These are phyloP conservation scores for Muscidifurax raptorellus DNA, from an alignment of 1,140 invertebrate species.

Conservation along the genomic window DNA sequence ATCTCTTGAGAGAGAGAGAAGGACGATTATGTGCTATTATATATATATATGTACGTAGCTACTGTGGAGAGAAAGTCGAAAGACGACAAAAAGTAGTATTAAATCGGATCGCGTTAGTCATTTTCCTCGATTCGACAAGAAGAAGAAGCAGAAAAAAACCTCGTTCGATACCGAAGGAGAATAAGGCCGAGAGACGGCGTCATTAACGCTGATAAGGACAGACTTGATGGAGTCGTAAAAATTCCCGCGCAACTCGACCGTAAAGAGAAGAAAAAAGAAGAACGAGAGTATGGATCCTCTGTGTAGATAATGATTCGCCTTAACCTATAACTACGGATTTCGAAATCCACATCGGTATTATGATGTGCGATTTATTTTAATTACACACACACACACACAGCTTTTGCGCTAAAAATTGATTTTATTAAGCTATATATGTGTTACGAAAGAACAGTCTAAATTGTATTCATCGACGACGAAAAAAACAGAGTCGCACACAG, in stretches of 20 bases:
- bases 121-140: slow-evolving; percentile 3
- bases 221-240: slow-evolving; percentile 30
- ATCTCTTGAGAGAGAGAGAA: too few relatives aligned
- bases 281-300: neutral
- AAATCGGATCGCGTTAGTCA: neutral
- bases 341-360: neutral
- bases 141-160: neutral
- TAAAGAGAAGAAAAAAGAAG: neutral
- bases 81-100: neutral
- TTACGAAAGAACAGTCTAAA: too few relatives aligned
- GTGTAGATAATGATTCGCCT: neutral
- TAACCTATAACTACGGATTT: neutral
- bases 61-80: neutral
- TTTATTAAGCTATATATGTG: too few relatives aligned
- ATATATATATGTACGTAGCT: too few relatives aligned
- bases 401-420: neutral
- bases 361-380: neutral
- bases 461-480: too few relatives aligned
- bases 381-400: too few relatives aligned
- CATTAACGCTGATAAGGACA: slow-evolving; percentile 26
- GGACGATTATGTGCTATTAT: too few relatives aligned
- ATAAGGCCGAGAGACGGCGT: slow-evolving; percentile 21
- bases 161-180: slow-evolving; percentile 9
- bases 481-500: too few relatives aligned
- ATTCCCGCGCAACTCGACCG: neutral